Base-by-base conservation (phyloP, 1,140 invertebrate genomes). In the Drepana arcuata region DNA sequence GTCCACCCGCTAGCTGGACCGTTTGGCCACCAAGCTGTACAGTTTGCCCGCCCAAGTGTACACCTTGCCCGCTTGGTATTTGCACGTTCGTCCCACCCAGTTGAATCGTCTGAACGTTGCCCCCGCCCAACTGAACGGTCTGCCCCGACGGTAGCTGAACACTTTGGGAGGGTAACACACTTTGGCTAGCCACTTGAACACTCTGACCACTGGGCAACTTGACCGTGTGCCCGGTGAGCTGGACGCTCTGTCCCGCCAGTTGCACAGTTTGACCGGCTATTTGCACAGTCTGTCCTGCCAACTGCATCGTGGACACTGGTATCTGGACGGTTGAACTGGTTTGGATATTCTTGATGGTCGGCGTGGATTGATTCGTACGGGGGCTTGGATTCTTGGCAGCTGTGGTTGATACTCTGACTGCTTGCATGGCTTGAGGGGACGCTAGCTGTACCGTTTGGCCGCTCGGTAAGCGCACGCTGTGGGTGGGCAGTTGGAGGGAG, bases 171-270 rank as follows among this genome's bases (percentile, higher is more conserved):
- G 70, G 68, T 12, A 73, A 11, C 7, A 69, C 66, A 39, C 58
- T 67, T 38, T 75, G 72, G 32, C 70, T 69, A n/a, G 73, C 66
- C 1, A 81, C 68, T 64, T 81, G 75, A 2, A 81, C 75, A 38
- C 67, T 78, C 36, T 80, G 75, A 3, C 75, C 75, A 16, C 72
- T 75, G 1, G 73, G 73, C 23, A 80, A 27, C 29, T 80, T 80
- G 0, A 80, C 73, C 0, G 75, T 77, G 27, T 80, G 75, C 4
- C 73, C 72, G 0, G 74, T 69, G 12, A 80, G 31, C 23, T 81
- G 75, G 1, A 80, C 66, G 25, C 70, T 77, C 25, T 80, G 72
- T 0, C 70, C 68, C 12, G 69, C 61, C 7, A 75, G 15, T 29
- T 75, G 74, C 0, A 80, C 72, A 1, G 70, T 74, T 41, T 77